Conservation (phyloP, 1,140 invertebrate genomes). For the Heliconius nattereri region DNA sequence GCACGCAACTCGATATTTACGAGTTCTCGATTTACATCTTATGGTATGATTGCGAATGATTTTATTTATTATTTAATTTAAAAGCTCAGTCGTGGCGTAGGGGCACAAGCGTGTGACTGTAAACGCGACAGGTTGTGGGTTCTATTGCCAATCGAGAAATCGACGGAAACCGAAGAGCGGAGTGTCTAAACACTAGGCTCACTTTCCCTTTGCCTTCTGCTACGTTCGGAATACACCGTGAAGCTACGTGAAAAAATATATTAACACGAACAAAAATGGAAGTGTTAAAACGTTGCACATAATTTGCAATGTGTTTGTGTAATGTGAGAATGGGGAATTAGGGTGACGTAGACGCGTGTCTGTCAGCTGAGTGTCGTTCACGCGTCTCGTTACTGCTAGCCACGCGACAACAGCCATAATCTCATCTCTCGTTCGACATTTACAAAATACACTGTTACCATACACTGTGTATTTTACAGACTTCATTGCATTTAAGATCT, state of each 20-base stretch:
- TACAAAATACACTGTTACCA: constrained; percentile 18
- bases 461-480: neutral
- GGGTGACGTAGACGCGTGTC: constrained; percentile 56
- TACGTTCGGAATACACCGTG: too few species aligned
- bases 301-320: constrained; percentile 17
- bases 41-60: neutral
- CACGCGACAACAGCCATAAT: constrained; percentile 40
- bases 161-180: too few species aligned
- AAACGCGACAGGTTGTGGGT: too few species aligned
- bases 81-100: too few species aligned
- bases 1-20: constrained; percentile 55
- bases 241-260: neutral
- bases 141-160: too few species aligned
- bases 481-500: neutral
- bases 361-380: constrained; percentile 68
- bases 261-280: neutral
- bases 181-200: too few species aligned
- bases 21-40: constrained; percentile 48
- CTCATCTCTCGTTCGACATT: constrained; percentile 12
- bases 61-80: neutral
- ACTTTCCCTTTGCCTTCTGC: too few species aligned
- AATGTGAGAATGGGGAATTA: constrained; percentile 46
- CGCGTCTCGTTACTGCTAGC: constrained; percentile 68
- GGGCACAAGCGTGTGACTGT: too few species aligned
- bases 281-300: neutral